Base-by-base conservation (phyloP, 2,888 invertebrate genomes). In the Scelioninae gen. 2 region DNA sequence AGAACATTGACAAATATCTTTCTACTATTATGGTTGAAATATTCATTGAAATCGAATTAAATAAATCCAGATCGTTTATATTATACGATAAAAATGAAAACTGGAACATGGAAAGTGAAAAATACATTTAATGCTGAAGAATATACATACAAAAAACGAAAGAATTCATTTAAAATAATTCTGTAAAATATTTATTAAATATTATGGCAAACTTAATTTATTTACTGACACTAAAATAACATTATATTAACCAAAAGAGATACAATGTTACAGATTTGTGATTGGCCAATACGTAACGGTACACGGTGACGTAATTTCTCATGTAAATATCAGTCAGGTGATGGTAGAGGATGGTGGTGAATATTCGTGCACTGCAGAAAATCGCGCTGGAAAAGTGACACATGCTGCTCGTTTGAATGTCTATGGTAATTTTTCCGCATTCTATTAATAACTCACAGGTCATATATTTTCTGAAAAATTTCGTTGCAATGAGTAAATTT, bases 271-370 rank as follows among this genome's bases (percentile, higher is more conserved):
- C 87, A 92, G 92, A 87, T 92, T 92, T 86, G 90, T 92, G 84
- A 92, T 92, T 83, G 92, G 93, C 37, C 92, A 93, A 85, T 92
- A 92, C 86, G 92, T 92, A 79, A 92, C 90, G 68, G 90, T 92
- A 43, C 92, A 93, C 81, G 94, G 93, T 63, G 94, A 94, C 86
- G 93, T 94, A 79, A 92, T 94, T 85, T 93, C 94, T 84, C 93
- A 93, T 87, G 93, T 94, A 79, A 94, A 94, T 87, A 93, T 94
- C 81, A 92, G 91, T 83, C 91, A 91, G 83, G 92, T 92, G 78
- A 91, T 90, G 89, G 92, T 92, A 50, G 92, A 93, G 86, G 94
- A 94, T 82, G 94, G 94, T 13, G 94, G 94, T 16, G 92, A 93
- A 84, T 94, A 94, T 86, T 89, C 91, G 43, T 94, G 94, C 84